phyloP scores from a whole-genome alignment of 2,113 vertebrate species.

The Heliornis fulica region DNA sequence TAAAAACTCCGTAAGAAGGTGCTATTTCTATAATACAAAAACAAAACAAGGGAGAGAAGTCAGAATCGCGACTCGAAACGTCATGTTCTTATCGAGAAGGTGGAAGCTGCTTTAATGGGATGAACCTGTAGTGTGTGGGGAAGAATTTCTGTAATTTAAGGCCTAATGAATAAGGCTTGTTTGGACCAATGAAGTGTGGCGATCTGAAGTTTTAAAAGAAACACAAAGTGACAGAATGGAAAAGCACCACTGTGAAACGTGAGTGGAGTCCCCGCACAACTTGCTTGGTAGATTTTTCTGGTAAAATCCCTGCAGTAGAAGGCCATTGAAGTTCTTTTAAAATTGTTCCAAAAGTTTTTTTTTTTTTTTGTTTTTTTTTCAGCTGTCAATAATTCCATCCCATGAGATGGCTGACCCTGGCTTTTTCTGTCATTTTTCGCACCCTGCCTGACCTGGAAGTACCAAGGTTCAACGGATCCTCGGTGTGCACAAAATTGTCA shows the following conservation, averaged over 20 bases:
- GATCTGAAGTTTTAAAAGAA: constrained; percentile 73
- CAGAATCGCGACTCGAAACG: constrained; percentile 60
- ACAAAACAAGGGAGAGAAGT: constrained; percentile 69
- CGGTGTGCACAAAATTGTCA: constrained; percentile 82
- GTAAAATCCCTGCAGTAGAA: constrained; percentile 95
- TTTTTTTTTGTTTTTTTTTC: background rate
- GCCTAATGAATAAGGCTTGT: constrained; percentile 79
- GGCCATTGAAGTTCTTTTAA: constrained; percentile 71
- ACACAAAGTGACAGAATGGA: constrained; percentile 80
- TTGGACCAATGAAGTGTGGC: constrained; percentile 74
- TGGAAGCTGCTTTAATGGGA: constrained; percentile 71
- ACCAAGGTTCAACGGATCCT: constrained; percentile 96
- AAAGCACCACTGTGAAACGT: constrained; percentile 88
- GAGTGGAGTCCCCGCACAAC: constrained; percentile 79
- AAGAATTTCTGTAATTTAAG: constrained; percentile 76
- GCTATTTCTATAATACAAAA: constrained; percentile 79
- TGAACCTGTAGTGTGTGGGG: constrained; percentile 75
- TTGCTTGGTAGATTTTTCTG: constrained; percentile 80
- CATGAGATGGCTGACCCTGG: constrained; percentile 98
- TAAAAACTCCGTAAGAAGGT: constrained; percentile 83
- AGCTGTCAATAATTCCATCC: constrained; percentile 93
- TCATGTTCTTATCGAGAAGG: constrained; percentile 73
- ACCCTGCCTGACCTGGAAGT: constrained; percentile 95
- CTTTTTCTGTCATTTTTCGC: constrained; percentile 98
- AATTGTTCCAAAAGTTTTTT: constrained; percentile 54